Conservation (phyloP, 2,888 invertebrate species). For the Lamellibrachia columna region DNA sequence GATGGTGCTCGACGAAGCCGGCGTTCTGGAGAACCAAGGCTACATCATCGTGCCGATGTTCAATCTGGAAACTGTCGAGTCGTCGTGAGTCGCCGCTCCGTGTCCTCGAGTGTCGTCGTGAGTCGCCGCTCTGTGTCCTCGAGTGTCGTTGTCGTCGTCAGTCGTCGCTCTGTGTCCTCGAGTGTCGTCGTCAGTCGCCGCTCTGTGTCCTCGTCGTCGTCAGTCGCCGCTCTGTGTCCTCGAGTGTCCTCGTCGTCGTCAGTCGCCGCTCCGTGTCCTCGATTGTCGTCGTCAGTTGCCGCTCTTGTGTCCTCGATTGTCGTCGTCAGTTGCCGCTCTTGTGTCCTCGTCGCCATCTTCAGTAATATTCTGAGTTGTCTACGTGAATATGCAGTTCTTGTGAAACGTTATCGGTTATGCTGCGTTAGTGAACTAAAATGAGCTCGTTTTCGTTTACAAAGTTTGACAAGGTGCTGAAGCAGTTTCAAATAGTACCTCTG, state of each 20-base stretch:
- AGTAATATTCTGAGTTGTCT: background rate
- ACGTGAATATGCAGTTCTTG: background rate
- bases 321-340: too few relatives aligned
- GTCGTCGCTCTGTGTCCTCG: too few relatives aligned
- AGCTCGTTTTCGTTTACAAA: background rate
- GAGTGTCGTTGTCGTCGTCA: too few relatives aligned
- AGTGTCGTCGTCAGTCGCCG: too few relatives aligned
- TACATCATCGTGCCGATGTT: background rate
- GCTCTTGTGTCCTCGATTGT: too few relatives aligned
- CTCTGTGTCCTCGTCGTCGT: too few relatives aligned
- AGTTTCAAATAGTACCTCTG: background rate
- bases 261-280: too few relatives aligned
- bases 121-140: background rate
- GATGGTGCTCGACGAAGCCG: background rate
- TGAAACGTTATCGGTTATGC: background rate
- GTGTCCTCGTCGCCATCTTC: too few relatives aligned
- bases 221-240: too few relatives aligned
- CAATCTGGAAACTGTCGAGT: background rate
- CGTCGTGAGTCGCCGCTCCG: background rate
- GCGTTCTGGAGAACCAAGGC: background rate
- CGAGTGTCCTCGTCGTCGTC: too few relatives aligned
- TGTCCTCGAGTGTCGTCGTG: background rate
- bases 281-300: too few relatives aligned
- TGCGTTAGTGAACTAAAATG: background rate
- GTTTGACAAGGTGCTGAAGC: background rate